Base-by-base conservation (phyloP, 2,113 vertebrate genomes). In the Mormyrus lacerda region DNA sequence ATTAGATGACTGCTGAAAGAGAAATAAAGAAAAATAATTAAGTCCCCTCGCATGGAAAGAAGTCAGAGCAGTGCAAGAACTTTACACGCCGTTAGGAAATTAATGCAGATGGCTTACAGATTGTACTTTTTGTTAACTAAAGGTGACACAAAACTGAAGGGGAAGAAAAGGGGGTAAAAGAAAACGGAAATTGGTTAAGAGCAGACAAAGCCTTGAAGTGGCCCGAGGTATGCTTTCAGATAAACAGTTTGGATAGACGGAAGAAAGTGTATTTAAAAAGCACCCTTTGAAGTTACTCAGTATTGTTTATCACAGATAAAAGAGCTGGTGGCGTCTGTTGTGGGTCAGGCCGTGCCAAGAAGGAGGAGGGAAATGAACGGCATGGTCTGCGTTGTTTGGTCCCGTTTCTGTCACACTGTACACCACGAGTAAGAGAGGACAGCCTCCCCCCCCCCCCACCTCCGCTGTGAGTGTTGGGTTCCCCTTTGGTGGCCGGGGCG, bases 291-390 rank as follows among this genome's bases (percentile, higher is more conserved):
- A 93, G 93, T 93, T 90, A 90, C 90, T 91, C 91, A 91, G 92
- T 89, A 94, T 94, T 94, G 94, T 94, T 93, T 91, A 90, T 84
- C 53, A 73, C 65, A 92, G 93, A 95, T 95, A 93, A 94, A 95
- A 94, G 94, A 90, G 92, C 89, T 93, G 92, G 91, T 93, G 93
- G 31, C 39, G 82, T 45, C 89, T 90, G 90, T 91, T 91, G 90
- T 92, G 47, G 42, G 61, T 8, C 55, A 31, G 84, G 69, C 69
- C 11, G 2, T 76, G 87, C 44, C 61, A 42, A 42, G 53, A 83
- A 87, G 27, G n/a, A 6, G 79, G 82, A 31, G 88, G 13, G 53
- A 58, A 90, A 93, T 89, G 91, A 90, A 88, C 90, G 88, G 89
- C 87, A 91, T 93, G 93, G 92, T 93, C 92, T 91, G 91, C 92